Percentiles rank a stretch among this genome's conserved stretches.
phyloP scores from a whole-genome alignment of 2,797 vertebrate species.

The Myoxocephalus aenaeus region DNA sequence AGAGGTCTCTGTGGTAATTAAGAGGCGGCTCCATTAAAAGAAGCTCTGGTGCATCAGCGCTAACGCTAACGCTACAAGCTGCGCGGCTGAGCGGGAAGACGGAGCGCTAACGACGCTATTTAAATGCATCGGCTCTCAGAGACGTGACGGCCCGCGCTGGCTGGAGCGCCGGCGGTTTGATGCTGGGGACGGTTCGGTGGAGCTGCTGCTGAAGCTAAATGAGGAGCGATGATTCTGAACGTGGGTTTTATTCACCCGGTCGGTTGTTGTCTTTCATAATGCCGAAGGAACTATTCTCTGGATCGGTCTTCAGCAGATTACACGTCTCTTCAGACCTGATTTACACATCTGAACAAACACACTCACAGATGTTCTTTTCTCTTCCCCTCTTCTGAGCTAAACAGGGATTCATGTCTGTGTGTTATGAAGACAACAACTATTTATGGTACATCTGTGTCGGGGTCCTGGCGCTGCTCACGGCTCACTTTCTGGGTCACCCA shows the following conservation, averaged over 20 bases:
- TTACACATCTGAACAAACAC: too few species aligned
- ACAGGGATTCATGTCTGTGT: too few species aligned
- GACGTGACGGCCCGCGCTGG: neutral
- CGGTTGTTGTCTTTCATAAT: neutral
- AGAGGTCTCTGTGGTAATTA: conserved; percentile 61
- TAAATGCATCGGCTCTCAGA: conserved; percentile 40
- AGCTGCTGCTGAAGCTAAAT: neutral
- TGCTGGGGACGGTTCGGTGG: neutral
- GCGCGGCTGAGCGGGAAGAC: conserved; percentile 43
- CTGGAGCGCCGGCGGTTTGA: conserved; percentile 3
- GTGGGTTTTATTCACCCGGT: neutral
- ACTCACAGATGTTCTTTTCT: too few species aligned
- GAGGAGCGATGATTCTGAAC: neutral
- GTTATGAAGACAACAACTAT: too few species aligned
- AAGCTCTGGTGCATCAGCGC: conserved; percentile 36
- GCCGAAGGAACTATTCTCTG: too few species aligned
- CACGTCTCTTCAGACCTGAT: too few species aligned
- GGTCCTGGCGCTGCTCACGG: too few species aligned
- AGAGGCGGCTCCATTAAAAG: conserved; percentile 56
- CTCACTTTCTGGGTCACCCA: too few species aligned
- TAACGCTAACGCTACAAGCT: conserved; percentile 35
- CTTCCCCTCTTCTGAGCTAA: too few species aligned
- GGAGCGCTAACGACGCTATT: conserved; percentile 42
- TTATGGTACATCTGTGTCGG: too few species aligned
- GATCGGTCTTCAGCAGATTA: too few species aligned